A percentile compares a stretch with the other conserved stretches of the same genome.
Evolutionary conservation across 2,888 invertebrate species (phyloP).

Genomic region (Homarus gammarus): DNA sequence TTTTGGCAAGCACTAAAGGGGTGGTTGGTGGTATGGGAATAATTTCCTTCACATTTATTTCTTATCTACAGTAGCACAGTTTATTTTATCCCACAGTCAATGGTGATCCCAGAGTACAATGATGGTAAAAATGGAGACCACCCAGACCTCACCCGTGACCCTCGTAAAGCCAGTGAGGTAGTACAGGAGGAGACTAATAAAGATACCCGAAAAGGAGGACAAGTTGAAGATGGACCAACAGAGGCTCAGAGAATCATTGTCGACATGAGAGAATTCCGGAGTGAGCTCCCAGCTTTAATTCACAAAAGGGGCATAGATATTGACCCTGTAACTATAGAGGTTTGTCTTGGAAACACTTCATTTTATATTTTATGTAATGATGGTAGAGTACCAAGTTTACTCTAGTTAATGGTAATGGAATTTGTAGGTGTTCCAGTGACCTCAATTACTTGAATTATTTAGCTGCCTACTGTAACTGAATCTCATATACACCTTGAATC

Average conservation of each 20-base stretch:
- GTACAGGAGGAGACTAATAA: slow-evolving; percentile 76
- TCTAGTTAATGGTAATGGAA: too few relatives aligned
- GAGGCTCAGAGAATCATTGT: slow-evolving; percentile 83
- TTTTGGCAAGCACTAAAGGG: too few relatives aligned
- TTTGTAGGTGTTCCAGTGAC: too few relatives aligned
- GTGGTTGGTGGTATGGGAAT: too few relatives aligned
- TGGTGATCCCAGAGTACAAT: slow-evolving; percentile 93
- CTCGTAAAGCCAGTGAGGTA: slow-evolving; percentile 79
- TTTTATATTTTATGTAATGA: too few relatives aligned
- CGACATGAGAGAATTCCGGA: slow-evolving; percentile 98
- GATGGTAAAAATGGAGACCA: slow-evolving; percentile 83
- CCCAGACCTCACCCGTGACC: slow-evolving; percentile 79
- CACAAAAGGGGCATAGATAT: slow-evolving; percentile 96
- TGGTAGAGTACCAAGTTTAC: too few relatives aligned
- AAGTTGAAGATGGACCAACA: slow-evolving; percentile 81
- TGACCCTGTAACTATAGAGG: slow-evolving; percentile 90
- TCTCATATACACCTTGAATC: too few relatives aligned
- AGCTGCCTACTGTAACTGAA: too few relatives aligned
- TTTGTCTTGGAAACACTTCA: slow-evolving; percentile 78
- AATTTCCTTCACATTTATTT: too few relatives aligned
- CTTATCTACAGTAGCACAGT: neutral
- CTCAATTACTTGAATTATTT: too few relatives aligned
- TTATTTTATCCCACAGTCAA: slow-evolving; percentile 82
- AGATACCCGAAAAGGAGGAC: slow-evolving; percentile 79
- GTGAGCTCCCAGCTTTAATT: slow-evolving; percentile 95